Base-by-base conservation (phyloP, 2,113 vertebrate genomes). In the Phocoena sinus region DNA sequence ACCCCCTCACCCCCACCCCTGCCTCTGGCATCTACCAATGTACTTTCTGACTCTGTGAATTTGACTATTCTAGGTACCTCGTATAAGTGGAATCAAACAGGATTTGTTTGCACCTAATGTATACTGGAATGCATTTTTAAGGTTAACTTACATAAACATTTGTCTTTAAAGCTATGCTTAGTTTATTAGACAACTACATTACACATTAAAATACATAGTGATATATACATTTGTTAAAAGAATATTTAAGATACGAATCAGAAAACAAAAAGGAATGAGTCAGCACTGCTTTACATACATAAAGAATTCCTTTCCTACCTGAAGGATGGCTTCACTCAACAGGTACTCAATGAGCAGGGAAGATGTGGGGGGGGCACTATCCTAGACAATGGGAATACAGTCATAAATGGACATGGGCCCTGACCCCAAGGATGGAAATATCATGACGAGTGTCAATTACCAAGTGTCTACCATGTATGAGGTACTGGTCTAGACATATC, bases 211-310 rank as follows among this genome's bases (percentile, higher is more conserved):
- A 47, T 26, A 80, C 14, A 33, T 33, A 58, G 6, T 58, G 56
- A 31, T 28, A 58, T 26, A 23, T 17, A 53, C 31, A 47, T 6
- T n/a, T 36, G 65, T 56, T 77, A 67, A 86, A 89, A 82, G 44
- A 88, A 58, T 63, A 95, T 91, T 88, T 62, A 95, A 82, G 8
- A 95, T 60, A n/a, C 8, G 76, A 74, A 92, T 53, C 33, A 77
- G 36, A 91, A 94, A 97, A 86, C 77, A 91, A 83, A 94, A 96
- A 83, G 25, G 47, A 80, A 84, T 26, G 14, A 44, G 5, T 73
- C 91, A 15, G 58, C 82, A 81, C 36, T 60, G 25, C 20, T 73
- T 74, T 70, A 85, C 60, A 31, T 17, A 68, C 25, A 84, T 10
- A 2, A 91, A 90, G 26, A 83, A 83, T 74, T 47, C 26, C 89